Evolutionary conservation across 2,888 invertebrate species (phyloP).

Genomic region (Panorpa germanica): DNA sequence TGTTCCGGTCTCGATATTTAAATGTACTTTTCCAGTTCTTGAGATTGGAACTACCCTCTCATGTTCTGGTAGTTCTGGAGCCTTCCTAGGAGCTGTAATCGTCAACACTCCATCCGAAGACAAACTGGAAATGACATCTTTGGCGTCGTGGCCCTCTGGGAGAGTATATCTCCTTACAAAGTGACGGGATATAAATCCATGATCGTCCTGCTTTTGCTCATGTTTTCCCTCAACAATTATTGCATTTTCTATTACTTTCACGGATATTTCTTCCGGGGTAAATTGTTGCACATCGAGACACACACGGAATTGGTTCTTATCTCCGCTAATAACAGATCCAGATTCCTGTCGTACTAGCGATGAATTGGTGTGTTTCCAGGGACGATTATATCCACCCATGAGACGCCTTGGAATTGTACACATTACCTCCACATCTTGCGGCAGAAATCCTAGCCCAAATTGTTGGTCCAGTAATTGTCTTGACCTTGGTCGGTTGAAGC

Average conservation of each 20-base stretch:
- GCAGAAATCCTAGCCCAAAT: too few species aligned
- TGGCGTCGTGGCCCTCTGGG: conserved; percentile 57
- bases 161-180: conserved; percentile 56
- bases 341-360: too few species aligned
- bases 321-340: too few species aligned
- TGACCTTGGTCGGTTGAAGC: too few species aligned
- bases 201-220: conserved; percentile 54
- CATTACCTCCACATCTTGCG: too few species aligned
- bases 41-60: conserved; percentile 37
- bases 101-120: conserved; percentile 58
- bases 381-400: too few species aligned
- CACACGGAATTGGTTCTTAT: too few species aligned
- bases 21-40: conserved; percentile 37
- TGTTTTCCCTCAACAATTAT: conserved; percentile 63
- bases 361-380: too few species aligned
- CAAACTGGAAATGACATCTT: conserved; percentile 49
- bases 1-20: conserved; percentile 23
- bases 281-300: conserved; percentile 62
- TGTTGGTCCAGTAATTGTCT: too few species aligned
- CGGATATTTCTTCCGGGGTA: conserved; percentile 56
- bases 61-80: conserved; percentile 18
- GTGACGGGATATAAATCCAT: conserved; percentile 55
- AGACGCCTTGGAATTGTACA: too few species aligned
- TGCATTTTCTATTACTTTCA: conserved; percentile 53
- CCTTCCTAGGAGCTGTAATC: conserved; percentile 40